Conservation (phyloP, 2,797 vertebrate genomes). For the Enteromius afrohamiltoni region DNA sequence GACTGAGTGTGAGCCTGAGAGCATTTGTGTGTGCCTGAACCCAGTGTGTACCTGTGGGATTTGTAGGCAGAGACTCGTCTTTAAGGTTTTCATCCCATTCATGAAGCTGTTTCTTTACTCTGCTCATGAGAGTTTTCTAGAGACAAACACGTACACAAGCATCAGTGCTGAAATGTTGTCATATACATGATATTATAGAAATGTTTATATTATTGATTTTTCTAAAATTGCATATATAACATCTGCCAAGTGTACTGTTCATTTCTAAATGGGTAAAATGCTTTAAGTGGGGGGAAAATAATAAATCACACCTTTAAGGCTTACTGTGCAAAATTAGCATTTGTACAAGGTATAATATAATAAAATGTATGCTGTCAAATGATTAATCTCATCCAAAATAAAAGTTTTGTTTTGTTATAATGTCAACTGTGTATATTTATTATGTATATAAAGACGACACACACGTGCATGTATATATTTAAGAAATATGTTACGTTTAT, state of each 20-base stretch:
- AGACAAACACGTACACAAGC: slow-evolving; percentile 34
- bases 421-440: no score
- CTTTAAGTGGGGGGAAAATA: background rate
- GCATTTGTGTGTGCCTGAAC: background rate
- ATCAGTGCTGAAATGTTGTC: background rate
- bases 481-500: no score
- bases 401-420: no score
- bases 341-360: background rate
- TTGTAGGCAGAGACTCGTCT: slow-evolving; percentile 93
- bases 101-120: slow-evolving; percentile 94
- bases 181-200: background rate
- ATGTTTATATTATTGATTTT: background rate
- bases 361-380: background rate
- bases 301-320: background rate
- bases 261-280: background rate
- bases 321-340: background rate
- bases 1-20: background rate
- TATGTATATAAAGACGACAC: no score
- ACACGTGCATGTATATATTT: no score
- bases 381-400: no score
- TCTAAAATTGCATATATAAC: background rate
- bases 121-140: slow-evolving; percentile 90
- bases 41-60: slow-evolving; percentile 85
- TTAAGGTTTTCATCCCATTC: slow-evolving; percentile 99
- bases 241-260: background rate